Percentiles rank a stretch among this genome's conserved stretches.
Evolutionary conservation across 2,888 invertebrate species (phyloP).

Genomic region (Pteria penguin): DNA sequence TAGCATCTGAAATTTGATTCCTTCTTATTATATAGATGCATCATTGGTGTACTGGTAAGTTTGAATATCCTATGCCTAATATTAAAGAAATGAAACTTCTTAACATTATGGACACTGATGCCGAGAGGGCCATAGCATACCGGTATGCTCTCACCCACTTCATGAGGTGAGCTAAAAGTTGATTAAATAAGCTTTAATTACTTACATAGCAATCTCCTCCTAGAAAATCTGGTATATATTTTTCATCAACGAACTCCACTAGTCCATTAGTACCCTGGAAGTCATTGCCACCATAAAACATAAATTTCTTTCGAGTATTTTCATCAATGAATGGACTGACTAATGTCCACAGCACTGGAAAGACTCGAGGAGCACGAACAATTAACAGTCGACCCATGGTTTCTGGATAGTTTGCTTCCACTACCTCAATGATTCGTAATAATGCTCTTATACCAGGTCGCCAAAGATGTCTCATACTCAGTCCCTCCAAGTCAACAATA

Average conservation of each 20-base stretch:
- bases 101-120: too few relatives aligned
- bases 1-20: too few relatives aligned
- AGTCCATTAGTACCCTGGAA: conserved; percentile 90
- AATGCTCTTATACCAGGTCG: conserved; percentile 90
- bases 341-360: conserved; percentile 96
- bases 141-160: too few relatives aligned
- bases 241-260: conserved; percentile 90
- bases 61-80: too few relatives aligned
- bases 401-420: conserved; percentile 96
- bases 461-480: conserved; percentile 97
- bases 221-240: conserved; percentile 93
- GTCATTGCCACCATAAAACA: conserved; percentile 94
- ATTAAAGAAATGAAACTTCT: too few relatives aligned
- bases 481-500: conserved; percentile 94
- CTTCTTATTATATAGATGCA: too few relatives aligned
- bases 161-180: too few relatives aligned
- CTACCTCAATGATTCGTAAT: conserved; percentile 88
- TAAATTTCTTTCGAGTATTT: conserved; percentile 93
- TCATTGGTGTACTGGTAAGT: too few relatives aligned
- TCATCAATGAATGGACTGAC: conserved; percentile 97
- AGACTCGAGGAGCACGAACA: conserved; percentile 94
- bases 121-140: too few relatives aligned
- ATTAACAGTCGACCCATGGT: conserved; percentile 95
- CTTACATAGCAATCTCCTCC: conserved; percentile 93
- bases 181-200: too few relatives aligned